A percentile compares a stretch with the other conserved stretches of the same genome.
phyloP scores from a whole-genome alignment of 2,113 vertebrate genomes.

The Holacanthus passer region DNA sequence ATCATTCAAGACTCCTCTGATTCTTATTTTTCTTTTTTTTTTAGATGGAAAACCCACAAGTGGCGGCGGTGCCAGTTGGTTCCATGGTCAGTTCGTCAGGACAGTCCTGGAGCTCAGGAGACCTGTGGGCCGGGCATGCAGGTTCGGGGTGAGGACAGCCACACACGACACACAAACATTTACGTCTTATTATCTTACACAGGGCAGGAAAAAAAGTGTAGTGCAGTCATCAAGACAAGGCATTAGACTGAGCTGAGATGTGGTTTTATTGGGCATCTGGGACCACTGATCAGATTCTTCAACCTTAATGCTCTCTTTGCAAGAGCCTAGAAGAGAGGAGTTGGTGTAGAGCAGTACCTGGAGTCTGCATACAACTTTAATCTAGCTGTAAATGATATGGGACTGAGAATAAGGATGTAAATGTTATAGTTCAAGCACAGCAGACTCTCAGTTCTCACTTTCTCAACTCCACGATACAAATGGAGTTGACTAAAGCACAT shows the following conservation, averaged over 20 bases:
- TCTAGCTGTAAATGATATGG: constrained; percentile 12
- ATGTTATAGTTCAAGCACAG: background rate
- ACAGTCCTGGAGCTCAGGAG: constrained; percentile 92
- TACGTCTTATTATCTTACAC: background rate
- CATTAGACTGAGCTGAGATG: background rate
- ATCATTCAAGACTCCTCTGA: background rate
- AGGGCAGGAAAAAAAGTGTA: background rate
- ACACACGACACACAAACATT: background rate
- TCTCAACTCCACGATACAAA: background rate
- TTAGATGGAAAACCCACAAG: constrained; percentile 98
- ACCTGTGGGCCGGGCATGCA: constrained; percentile 94
- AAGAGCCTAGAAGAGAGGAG: background rate
- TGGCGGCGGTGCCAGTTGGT: constrained; percentile 96
- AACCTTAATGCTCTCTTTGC: background rate
- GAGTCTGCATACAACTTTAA: constrained; percentile 35
- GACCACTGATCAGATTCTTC: constrained; percentile 17
- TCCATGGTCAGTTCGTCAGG: constrained; percentile 92
- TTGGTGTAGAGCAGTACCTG: constrained; percentile 32
- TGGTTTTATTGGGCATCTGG: background rate
- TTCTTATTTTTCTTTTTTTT: background rate
- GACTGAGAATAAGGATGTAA: constrained; percentile 3
- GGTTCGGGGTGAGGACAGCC: constrained; percentile 88
- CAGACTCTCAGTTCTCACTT: constrained; percentile 2
- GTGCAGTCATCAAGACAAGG: background rate
- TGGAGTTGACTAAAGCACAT: background rate